Percentiles rank a stretch among this genome's conserved stretches.
These are phyloP conservation scores for Leptothorax acervorum DNA, from an alignment of 2,888 invertebrate species.

Conservation along the genomic window DNA sequence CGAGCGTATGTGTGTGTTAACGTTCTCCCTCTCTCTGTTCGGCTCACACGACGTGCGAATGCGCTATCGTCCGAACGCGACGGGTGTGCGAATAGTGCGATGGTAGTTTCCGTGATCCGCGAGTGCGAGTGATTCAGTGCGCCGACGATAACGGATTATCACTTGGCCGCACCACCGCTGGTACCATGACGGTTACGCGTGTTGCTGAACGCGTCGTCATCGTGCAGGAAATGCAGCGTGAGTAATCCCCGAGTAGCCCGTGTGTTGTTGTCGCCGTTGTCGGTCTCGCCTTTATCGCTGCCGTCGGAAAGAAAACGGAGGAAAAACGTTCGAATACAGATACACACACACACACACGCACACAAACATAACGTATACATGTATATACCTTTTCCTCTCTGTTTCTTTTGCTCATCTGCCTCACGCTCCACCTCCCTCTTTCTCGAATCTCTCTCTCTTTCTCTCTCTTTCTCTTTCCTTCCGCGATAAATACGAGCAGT, in stretches of 20 bases:
- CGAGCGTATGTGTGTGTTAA: slow-evolving; percentile 55
- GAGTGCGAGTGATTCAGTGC: slow-evolving; percentile 79
- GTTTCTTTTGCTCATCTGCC: not conserved
- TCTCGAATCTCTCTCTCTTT: too few relatives aligned
- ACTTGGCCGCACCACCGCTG: slow-evolving; percentile 64
- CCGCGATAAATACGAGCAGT: not conserved
- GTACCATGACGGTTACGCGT: slow-evolving; percentile 69
- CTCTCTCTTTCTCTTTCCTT: not conserved
- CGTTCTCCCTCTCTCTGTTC: slow-evolving; percentile 11
- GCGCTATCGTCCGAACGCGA: slow-evolving; percentile 58
- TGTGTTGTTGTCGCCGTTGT: slow-evolving; percentile 21
- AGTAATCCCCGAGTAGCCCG: slow-evolving; percentile 52
- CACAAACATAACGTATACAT: not conserved
- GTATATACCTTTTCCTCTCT: not conserved
- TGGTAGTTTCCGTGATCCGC: slow-evolving; percentile 68
- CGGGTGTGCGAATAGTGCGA: slow-evolving; percentile 46
- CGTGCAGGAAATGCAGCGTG: slow-evolving; percentile 66
- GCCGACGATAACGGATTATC: slow-evolving; percentile 51
- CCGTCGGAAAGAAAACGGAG: not conserved
- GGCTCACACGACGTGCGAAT: too few relatives aligned
- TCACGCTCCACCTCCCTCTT: not conserved
- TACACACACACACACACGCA: not conserved
- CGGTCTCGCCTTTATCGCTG: slow-evolving; percentile 22
- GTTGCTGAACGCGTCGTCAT: slow-evolving; percentile 51
- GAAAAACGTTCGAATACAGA: not conserved